Percentiles rank a stretch among this genome's conserved stretches.
These are phyloP conservation scores for Eciton burchellii DNA, from an alignment of 1,140 invertebrate genomes.

Conservation along the genomic window DNA sequence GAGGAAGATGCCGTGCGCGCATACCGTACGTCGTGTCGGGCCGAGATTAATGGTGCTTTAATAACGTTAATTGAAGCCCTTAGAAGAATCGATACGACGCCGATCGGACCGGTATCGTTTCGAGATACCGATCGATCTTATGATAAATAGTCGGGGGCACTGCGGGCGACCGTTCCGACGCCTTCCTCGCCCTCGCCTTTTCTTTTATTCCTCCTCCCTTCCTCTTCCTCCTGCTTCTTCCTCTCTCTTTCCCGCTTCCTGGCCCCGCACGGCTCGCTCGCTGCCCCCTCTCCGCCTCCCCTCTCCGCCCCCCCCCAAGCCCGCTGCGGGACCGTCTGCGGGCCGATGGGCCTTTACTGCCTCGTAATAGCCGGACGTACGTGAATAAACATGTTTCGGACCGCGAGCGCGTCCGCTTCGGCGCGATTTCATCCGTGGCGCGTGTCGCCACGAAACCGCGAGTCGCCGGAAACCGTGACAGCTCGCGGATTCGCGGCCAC, in stretches of 20 bases:
- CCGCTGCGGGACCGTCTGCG: slow-evolving; percentile 18
- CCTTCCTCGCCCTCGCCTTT: slow-evolving; percentile 77
- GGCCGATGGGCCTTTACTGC: slow-evolving; percentile 1
- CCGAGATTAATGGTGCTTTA: slow-evolving; percentile 85
- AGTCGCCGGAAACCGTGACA: slow-evolving; percentile 6
- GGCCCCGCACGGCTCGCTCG: slow-evolving; percentile 10
- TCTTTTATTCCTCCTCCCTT: slow-evolving; percentile 60
- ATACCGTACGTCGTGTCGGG: slow-evolving; percentile 77
- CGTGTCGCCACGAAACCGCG: background rate
- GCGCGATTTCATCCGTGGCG: background rate
- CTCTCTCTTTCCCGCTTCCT: background rate
- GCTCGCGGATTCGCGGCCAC: background rate
- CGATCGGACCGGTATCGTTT: slow-evolving; percentile 81
- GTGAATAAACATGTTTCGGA: slow-evolving; percentile 47
- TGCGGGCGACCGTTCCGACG: slow-evolving; percentile 83
- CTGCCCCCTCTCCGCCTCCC: too few species aligned
- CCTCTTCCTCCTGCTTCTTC: slow-evolving; percentile 34
- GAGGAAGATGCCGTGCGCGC: slow-evolving; percentile 79
- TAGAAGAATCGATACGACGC: slow-evolving; percentile 84
- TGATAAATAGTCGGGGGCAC: slow-evolving; percentile 85
- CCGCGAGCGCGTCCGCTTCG: slow-evolving; percentile 5
- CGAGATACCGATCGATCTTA: slow-evolving; percentile 85
- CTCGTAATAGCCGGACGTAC: slow-evolving; percentile 34
- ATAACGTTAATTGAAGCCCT: slow-evolving; percentile 86
- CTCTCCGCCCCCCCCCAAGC: too few species aligned